Evolutionary conservation across 2,888 invertebrate species (phyloP), one percentile per base, ranked within the genome.

Genomic region (Lutraria lutraria): DNA sequence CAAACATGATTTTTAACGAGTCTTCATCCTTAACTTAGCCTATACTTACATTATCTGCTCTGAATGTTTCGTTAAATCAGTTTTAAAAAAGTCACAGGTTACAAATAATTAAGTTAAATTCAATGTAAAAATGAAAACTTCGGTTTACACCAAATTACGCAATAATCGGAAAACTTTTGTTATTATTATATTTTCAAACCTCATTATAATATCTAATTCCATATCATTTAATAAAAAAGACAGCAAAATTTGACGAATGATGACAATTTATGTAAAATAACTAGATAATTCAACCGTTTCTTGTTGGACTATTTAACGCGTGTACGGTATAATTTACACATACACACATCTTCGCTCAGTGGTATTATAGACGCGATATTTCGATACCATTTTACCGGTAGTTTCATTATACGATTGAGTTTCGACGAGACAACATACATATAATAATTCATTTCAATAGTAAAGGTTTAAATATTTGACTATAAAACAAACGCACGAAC

Each of bases 301-400:
- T 76, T 76, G 76, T 31, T 76, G 16, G 76, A 34, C 76, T 76
- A 76, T 76, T 76, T 25, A 76, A 76, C 31, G 19, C 76, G 15
- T 2, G 31, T 31, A 76, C 31, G 16, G 29, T 72, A 31, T 76
- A 76, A 16, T 13, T 31, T n/a, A n/a, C 19, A 76, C 34, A 19
- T 13, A 15, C 15, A 56, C 21, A 56, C 21, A 56, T 56, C 56
- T 56, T 19, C 76, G 16, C 16, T 34, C 43, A 13, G 29, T 72
- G 76, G 76, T 76, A 76, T 76, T 76, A 16, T 31, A 76, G 76
- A 76, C 76, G 76, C 76, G 76, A 76, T 31, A 76, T 76, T 34
- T 34, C 31, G 25, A 76, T 76, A 76, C 31, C 34, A 34, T 76
- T 34, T 31, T 13, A 76, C 31, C 34, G 21, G 76, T 76, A 34